These are phyloP conservation scores for Macrobrachium nipponense DNA, from an alignment of 1,140 invertebrate species.

Conservation along the genomic window DNA sequence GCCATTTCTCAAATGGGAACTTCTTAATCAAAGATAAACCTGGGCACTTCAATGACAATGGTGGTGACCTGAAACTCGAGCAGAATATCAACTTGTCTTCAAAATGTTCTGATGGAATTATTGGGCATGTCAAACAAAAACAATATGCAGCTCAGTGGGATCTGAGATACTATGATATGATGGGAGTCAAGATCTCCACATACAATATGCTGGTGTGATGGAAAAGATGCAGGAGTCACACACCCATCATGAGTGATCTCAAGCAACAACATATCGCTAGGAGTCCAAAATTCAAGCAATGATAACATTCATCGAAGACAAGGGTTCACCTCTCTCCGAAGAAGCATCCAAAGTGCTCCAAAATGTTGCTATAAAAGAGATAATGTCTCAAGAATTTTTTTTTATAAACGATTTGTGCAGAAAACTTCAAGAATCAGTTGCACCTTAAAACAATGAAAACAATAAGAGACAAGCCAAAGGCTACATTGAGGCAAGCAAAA, in stretches of 20 bases:
- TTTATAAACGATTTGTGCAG: no score
- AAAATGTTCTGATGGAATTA: conserved; percentile 24
- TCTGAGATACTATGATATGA: conserved; percentile 24
- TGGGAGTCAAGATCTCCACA: conserved; percentile 25
- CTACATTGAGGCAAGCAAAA: no score
- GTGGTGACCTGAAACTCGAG: conserved; percentile 29
- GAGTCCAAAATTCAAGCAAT: neutral
- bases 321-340: neutral
- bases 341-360: neutral
- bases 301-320: conserved; percentile 6
- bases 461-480: no score
- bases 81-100: conserved; percentile 25
- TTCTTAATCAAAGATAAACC: conserved; percentile 30
- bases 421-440: no score
- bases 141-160: conserved; percentile 33
- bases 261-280: neutral
- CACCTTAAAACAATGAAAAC: no score
- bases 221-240: neutral
- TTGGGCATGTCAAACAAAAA: conserved; percentile 33
- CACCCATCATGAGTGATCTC: neutral
- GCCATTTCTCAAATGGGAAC: neutral
- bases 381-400: neutral
- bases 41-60: conserved; percentile 19
- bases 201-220: conserved; percentile 9
- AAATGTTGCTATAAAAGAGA: neutral